Percentiles rank a stretch among this genome's conserved stretches.
Conservation (phyloP, 1,140 invertebrate species). For the Drosophila athabasca region DNA sequence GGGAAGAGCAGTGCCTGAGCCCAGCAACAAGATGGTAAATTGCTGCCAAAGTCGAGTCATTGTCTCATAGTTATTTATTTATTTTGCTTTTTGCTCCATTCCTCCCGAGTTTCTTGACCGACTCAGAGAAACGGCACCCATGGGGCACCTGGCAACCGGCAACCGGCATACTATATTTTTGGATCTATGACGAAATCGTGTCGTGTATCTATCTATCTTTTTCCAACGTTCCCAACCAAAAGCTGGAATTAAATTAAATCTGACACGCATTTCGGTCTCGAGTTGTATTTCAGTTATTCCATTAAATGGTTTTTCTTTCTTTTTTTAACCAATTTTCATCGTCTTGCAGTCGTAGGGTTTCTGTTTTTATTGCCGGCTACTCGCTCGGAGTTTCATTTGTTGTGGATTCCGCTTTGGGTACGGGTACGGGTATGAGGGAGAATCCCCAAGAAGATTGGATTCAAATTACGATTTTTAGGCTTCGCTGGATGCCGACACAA, state of each 20-base stretch:
- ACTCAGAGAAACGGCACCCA: slow-evolving; percentile 19
- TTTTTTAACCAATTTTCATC: slow-evolving; percentile 33
- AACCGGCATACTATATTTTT: slow-evolving; percentile 59
- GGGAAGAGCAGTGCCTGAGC: slow-evolving; percentile 14
- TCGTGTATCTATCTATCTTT: neutral
- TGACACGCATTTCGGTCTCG: slow-evolving; percentile 55
- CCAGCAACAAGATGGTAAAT: slow-evolving; percentile 27
- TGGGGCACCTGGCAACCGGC: slow-evolving; percentile 25
- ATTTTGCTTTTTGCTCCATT: slow-evolving; percentile 16
- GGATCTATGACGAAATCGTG: slow-evolving; percentile 63
- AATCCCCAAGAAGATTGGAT: slow-evolving; percentile 73
- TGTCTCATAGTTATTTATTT: slow-evolving; percentile 59
- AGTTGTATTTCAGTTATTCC: slow-evolving; percentile 49
- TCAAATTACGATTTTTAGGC: slow-evolving; percentile 79
- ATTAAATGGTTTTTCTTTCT: slow-evolving; percentile 55
- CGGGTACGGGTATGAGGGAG: slow-evolving; percentile 25
- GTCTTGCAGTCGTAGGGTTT: slow-evolving; percentile 66
- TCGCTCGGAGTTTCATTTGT: slow-evolving; percentile 21
- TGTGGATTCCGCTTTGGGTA: slow-evolving; percentile 32
- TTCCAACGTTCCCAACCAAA: slow-evolving; percentile 31
- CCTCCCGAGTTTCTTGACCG: slow-evolving; percentile 57
- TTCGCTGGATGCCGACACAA: slow-evolving; percentile 58
- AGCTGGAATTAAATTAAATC: slow-evolving; percentile 55
- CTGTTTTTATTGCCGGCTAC: slow-evolving; percentile 74
- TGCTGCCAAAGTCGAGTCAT: slow-evolving; percentile 29